Base-by-base conservation (phyloP, 2,888 invertebrate genomes). In the Polyploca ridens region DNA sequence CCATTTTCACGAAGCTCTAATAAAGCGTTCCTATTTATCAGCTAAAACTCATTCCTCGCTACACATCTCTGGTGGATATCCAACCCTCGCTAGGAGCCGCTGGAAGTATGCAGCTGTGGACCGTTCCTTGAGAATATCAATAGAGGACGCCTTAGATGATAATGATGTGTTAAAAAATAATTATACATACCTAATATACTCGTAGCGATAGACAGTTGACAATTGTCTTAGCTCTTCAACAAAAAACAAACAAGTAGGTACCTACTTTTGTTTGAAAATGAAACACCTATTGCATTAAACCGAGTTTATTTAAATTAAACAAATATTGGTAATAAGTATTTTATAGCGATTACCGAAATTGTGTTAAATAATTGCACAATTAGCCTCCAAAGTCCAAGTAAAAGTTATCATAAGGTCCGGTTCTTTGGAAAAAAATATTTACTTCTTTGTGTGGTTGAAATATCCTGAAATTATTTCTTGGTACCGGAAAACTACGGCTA, bases 331-430 rank as follows among this genome's bases (percentile, higher is more conserved):
- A n/a, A 58, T 33, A 16, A 33, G 58, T 33, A n/a, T 35, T 33
- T 14, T 33, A 58, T 61, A 16, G 27, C 41, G 27, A 27, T 19
- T 61, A 61, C 19, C 19, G 19, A 61, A 27, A 41, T 41, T 41
- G 41, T 13, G 41, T 13, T 54, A 61, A 61, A 61, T 41, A n/a
- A 61, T 61, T 61, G 44, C 41, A 61, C 27, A 61, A 61, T 61
- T 61, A 61, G 61, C 61, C 61, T 61, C 44, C 61, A 61, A 61
- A 27, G 54, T 54, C 16, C 14, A 44, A 61, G 61, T 61, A 61
- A 61, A 61, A 61, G 61, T 61, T 16, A 41, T 61, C 10, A 19
- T 54, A 61, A 61, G 27, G 44, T 61, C 61, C 61, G 61, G 61
- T 61, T 61, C 61, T 41, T n/a, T 41, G 41, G 41, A 60, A 60